A percentile compares a stretch with the other conserved stretches of the same genome.
phyloP scores from a whole-genome alignment of 2,888 invertebrate species.

The Pteria penguin region DNA sequence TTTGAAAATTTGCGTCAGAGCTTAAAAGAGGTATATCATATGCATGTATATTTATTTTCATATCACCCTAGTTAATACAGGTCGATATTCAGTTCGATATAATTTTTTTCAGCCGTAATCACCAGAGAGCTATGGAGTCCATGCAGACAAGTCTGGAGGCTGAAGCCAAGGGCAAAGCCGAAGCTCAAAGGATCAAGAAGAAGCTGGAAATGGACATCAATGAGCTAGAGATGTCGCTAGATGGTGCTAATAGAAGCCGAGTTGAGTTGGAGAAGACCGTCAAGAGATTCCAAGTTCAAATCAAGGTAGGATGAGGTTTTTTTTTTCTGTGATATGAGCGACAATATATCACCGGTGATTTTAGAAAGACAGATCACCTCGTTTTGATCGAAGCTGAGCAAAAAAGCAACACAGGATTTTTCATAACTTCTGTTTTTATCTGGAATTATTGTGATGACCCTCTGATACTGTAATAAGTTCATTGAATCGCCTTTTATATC shows the following conservation, averaged over 20 bases:
- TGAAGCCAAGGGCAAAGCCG: conserved; percentile 99
- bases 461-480: no score
- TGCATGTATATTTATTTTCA: neutral
- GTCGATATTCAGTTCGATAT: no score
- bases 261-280: conserved; percentile 99
- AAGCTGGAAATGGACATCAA: conserved; percentile 99
- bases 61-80: no score
- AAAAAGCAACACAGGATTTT: no score
- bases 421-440: no score
- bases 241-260: conserved; percentile 99
- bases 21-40: neutral
- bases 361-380: no score
- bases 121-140: conserved; percentile 99
- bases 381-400: no score
- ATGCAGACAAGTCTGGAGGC: conserved; percentile 99
- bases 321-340: neutral
- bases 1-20: no score
- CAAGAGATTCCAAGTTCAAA: conserved; percentile 98
- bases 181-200: conserved; percentile 99
- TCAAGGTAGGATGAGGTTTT: conserved; percentile 85
- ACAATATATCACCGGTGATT: no score
- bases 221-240: conserved; percentile 98
- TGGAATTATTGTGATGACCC: no score
- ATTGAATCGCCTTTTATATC: no score
- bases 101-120: conserved; percentile 90